Evolutionary conservation across 1,140 invertebrate genomes (phyloP).

Genomic region (Grapholita molesta): DNA sequence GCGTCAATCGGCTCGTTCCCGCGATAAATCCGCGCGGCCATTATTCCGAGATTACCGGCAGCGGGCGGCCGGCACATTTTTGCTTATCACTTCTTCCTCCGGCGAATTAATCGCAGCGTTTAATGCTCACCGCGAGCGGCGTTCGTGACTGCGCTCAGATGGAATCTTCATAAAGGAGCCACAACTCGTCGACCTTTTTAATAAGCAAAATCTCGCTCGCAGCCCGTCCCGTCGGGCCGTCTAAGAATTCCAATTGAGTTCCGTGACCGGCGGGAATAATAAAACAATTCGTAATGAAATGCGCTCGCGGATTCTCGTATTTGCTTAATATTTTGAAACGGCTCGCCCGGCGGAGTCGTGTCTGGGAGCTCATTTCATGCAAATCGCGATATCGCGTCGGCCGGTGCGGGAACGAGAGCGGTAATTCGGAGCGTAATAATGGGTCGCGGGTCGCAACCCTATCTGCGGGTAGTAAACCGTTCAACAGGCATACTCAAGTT

Average conservation of each 20-base stretch:
- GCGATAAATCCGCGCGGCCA: constrained; percentile 55
- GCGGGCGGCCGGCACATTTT: constrained; percentile 56
- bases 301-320: constrained; percentile 31
- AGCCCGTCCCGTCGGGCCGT: constrained; percentile 16
- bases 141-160: constrained; percentile 29
- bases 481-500: constrained; percentile 23
- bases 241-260: constrained; percentile 27
- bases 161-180: constrained; percentile 32
- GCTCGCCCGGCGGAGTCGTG: constrained; percentile 13
- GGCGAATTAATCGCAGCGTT: constrained; percentile 38
- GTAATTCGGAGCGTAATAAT: constrained; percentile 41
- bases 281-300: constrained; percentile 39
- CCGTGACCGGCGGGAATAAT: constrained; percentile 31
- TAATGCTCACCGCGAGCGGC: constrained; percentile 21
- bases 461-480: constrained; percentile 34
- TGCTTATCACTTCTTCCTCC: constrained; percentile 36
- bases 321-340: constrained; percentile 35
- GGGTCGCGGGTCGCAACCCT: constrained; percentile 32
- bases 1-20: constrained; percentile 43
- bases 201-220: constrained; percentile 28
- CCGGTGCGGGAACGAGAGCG: constrained; percentile 25
- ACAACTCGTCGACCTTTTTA: constrained; percentile 31
- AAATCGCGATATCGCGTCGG: constrained; percentile 46
- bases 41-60: constrained; percentile 59
- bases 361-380: constrained; percentile 53